These are phyloP conservation scores for Triplophysa bombifrons DNA, from an alignment of 2,797 vertebrate genomes.

Conservation along the genomic window DNA sequence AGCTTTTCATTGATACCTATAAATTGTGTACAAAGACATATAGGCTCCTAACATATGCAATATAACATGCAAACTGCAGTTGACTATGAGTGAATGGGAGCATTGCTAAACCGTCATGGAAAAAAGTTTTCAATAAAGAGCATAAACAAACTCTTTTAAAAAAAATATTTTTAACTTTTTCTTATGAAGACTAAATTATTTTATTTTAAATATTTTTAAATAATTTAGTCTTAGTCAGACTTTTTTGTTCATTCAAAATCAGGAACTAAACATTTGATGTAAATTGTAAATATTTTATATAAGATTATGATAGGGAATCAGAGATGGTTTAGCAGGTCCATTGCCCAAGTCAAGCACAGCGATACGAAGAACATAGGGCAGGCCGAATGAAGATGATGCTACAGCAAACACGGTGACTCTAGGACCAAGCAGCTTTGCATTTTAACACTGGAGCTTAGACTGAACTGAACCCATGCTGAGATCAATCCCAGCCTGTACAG, in stretches of 20 bases:
- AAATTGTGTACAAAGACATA: slow-evolving; percentile 28
- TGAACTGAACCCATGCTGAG: slow-evolving; percentile 61
- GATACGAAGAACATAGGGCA: slow-evolving; percentile 31
- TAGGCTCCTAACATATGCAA: slow-evolving; percentile 22
- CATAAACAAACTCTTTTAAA: too few species aligned
- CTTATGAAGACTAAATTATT: too few species aligned
- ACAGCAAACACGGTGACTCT: slow-evolving; percentile 38
- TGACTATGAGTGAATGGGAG: background rate
- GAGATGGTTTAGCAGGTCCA: slow-evolving; percentile 55
- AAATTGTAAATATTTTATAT: background rate
- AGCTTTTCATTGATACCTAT: slow-evolving; percentile 35
- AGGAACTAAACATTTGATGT: background rate
- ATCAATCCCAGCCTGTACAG: slow-evolving; percentile 69
- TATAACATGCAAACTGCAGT: slow-evolving; percentile 25
- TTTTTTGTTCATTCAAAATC: too few species aligned
- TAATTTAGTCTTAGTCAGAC: too few species aligned
- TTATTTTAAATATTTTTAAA: too few species aligned
- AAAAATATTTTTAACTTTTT: too few species aligned
- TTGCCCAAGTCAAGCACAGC: slow-evolving; percentile 29
- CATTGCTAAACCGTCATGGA: slow-evolving; percentile 31
- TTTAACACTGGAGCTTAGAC: slow-evolving; percentile 55
- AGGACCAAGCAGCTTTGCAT: slow-evolving; percentile 40
- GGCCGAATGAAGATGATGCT: slow-evolving; percentile 31
- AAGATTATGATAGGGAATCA: background rate
- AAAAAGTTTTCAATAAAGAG: too few species aligned